Evolutionary conservation across 2,888 invertebrate genomes (phyloP).

Genomic region (Cantharis rufa): DNA sequence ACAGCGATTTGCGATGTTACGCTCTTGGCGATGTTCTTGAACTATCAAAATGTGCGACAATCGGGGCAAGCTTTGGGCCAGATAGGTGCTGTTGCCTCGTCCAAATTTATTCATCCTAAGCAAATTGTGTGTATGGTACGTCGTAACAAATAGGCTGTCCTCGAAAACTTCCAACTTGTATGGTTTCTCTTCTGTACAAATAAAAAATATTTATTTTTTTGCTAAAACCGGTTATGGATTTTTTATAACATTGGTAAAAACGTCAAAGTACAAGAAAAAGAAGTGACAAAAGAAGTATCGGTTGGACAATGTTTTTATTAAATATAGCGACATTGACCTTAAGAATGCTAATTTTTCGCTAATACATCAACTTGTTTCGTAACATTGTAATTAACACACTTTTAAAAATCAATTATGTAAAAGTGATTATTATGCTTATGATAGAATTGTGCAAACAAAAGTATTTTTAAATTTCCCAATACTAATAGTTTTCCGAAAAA

Average conservation of each 20-base stretch:
- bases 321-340: neutral
- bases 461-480: neutral
- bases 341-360: neutral
- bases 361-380: neutral
- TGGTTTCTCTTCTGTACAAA: conserved; percentile 62
- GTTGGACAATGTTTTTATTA: neutral
- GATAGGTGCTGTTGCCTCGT: conserved; percentile 60
- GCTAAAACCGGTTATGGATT: neutral
- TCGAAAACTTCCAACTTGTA: conserved; percentile 76
- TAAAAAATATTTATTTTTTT: neutral
- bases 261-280: neutral
- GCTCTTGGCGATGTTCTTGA: conserved; percentile 68
- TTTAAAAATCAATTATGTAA: too few relatives aligned
- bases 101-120: conserved; percentile 71
- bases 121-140: conserved; percentile 66
- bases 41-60: conserved; percentile 70
- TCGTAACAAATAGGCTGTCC: conserved; percentile 69
- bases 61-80: conserved; percentile 61
- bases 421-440: neutral
- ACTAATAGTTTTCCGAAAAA: neutral
- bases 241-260: neutral
- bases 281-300: neutral
- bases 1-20: conserved; percentile 65
- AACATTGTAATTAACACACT: neutral
- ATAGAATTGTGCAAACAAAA: neutral